Conservation (phyloP, 2,797 vertebrate genomes). For the Antennarius maculatus region DNA sequence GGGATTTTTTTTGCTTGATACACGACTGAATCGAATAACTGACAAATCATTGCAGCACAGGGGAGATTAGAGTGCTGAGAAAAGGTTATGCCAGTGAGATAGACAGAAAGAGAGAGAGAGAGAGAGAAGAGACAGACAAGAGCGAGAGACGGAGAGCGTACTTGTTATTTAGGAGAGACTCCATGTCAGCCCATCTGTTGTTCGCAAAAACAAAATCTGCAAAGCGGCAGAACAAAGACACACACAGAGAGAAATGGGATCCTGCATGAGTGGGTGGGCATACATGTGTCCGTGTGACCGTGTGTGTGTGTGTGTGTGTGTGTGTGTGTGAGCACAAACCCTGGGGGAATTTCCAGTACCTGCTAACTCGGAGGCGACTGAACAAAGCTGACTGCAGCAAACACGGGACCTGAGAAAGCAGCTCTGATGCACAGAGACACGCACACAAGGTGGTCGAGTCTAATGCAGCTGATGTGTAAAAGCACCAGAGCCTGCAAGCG, state of each 20-base stretch:
- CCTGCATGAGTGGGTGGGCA: slow-evolving; percentile 48
- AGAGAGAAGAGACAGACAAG: slow-evolving; percentile 44
- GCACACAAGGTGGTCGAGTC: slow-evolving; percentile 26
- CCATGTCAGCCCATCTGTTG: slow-evolving; percentile 70
- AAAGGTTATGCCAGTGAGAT: slow-evolving; percentile 20
- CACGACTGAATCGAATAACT: slow-evolving; percentile 21
- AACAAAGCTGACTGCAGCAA: slow-evolving; percentile 65
- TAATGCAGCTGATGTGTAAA: slow-evolving; percentile 55
- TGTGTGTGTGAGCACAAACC: slow-evolving; percentile 30
- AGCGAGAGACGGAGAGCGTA: slow-evolving; percentile 53
- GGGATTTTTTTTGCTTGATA: slow-evolving; percentile 21
- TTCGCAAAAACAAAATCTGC: slow-evolving; percentile 61
- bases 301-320: slow-evolving; percentile 1
- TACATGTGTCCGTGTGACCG: slow-evolving; percentile 35
- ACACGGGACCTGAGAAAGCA: slow-evolving; percentile 29
- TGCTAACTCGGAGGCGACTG: slow-evolving; percentile 64
- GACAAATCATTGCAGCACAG: slow-evolving; percentile 28
- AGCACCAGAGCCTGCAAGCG: slow-evolving; percentile 39
- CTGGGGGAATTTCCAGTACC: slow-evolving; percentile 55
- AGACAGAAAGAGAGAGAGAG: slow-evolving; percentile 30
- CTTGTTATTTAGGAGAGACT: slow-evolving; percentile 62
- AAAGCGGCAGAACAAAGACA: slow-evolving; percentile 49
- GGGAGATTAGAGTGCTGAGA: slow-evolving; percentile 24
- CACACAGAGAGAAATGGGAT: slow-evolving; percentile 28
- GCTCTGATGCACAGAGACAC: slow-evolving; percentile 31